These are phyloP conservation scores for Schizopygopsis pylzovi DNA, from an alignment of 2,797 vertebrate species.

Conservation along the genomic window DNA sequence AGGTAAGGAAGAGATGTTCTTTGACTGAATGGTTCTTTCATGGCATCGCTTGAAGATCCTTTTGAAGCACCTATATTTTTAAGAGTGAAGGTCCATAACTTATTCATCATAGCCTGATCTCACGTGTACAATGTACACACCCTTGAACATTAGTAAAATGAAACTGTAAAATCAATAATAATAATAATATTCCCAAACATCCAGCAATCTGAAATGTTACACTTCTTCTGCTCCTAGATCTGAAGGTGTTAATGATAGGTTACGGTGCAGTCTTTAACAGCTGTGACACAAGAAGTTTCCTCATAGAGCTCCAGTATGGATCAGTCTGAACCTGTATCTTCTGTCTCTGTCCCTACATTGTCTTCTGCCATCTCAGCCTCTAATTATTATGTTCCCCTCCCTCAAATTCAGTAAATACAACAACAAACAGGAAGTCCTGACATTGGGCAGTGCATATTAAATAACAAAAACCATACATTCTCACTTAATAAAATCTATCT, in stretches of 20 bases:
- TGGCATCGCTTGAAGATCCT: too few species aligned
- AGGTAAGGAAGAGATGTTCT: too few species aligned
- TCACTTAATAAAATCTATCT: neutral
- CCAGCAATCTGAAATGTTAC: slow-evolving; percentile 74
- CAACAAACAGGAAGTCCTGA: neutral
- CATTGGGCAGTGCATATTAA: neutral
- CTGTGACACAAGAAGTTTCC: slow-evolving; percentile 72
- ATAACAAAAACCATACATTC: neutral
- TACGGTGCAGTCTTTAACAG: slow-evolving; percentile 78
- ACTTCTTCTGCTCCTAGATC: slow-evolving; percentile 73
- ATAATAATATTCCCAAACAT: neutral
- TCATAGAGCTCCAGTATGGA: slow-evolving; percentile 67
- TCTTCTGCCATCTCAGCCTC: slow-evolving; percentile 22
- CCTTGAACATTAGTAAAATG: neutral
- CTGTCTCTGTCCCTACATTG: neutral
- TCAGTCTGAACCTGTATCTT: slow-evolving; percentile 37
- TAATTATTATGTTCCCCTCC: neutral
- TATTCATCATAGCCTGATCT: neutral
- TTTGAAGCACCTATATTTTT: too few species aligned
- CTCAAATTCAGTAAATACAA: neutral
- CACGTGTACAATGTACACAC: neutral
- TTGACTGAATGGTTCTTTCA: too few species aligned
- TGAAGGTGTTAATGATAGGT: slow-evolving; percentile 85
- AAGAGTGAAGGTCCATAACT: too few species aligned
- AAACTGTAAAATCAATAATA: neutral